Base-by-base conservation (phyloP, 1,140 invertebrate genomes). In the Panagrolaimus sp. region DNA sequence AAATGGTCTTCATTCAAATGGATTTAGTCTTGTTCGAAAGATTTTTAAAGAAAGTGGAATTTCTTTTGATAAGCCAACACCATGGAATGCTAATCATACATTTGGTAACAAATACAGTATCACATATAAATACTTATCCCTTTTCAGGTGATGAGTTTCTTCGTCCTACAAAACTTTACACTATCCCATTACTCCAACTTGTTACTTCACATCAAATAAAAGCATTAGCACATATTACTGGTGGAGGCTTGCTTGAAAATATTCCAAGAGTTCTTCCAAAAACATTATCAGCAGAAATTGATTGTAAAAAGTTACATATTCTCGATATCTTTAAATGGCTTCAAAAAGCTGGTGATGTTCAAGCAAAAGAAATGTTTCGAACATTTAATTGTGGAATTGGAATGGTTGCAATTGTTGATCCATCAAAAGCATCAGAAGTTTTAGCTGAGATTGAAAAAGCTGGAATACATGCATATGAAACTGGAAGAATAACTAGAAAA, bases 331-430 rank as follows among this genome's bases (percentile, higher is more conserved):
- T 89, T 82, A 81, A 85, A 63, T 89, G 89, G 89, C 80, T 89
- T 42, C 86, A 88, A 8, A 80, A 83, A 42, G 78, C 79, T 69
- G 89, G 88, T 84, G 87, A 88, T 14, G 87, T 93, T 1, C 87
- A 86, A 67, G 86, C 89, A 74, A 76, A 85, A 5, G 91, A 93
- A 86, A 90, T 94, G 89, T 84, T 92, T 63, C 85, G 88, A 14
- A 94, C 92, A 11, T 94, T 93, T 83, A 95, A 95, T 84, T 94
- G 91, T 63, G 94, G 94, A 5, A 85, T 98, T 67, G 95, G 94
- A 0, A 89, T 90, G 77, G 85, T 95, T 43, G 79, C 96, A 31
- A 88, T 96, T 65, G 90, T 92, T 25, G 84, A 86, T 4, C 83
- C 85, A 0, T 84, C 88, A 63, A 25, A 68, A 14, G 67, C 27